A percentile compares a stretch with the other conserved stretches of the same genome.
These are phyloP conservation scores for Atrina japonica DNA, from an alignment of 2,888 invertebrate genomes.

Conservation along the genomic window DNA sequence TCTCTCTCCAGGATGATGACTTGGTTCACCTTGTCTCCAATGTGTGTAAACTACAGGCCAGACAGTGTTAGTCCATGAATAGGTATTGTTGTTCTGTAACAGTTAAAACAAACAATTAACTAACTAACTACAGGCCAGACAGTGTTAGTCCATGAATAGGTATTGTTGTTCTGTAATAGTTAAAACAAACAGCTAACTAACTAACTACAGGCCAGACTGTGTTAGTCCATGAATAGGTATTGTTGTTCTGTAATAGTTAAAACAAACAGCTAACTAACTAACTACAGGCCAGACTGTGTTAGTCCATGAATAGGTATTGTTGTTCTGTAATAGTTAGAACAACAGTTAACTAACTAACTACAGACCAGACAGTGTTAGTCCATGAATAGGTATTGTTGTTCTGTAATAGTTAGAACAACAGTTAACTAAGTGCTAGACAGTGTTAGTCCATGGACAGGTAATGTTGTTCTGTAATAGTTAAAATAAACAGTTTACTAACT, in stretches of 20 bases:
- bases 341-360: too few relatives aligned
- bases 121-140: conserved; percentile 64
- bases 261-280: too few relatives aligned
- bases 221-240: conserved; percentile 62
- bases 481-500: too few relatives aligned
- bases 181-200: too few relatives aligned
- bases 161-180: conserved; percentile 60
- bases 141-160: conserved; percentile 60
- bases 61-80: conserved; percentile 58
- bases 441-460: conserved; percentile 59
- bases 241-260: conserved; percentile 61
- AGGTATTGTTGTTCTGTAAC: conserved; percentile 57
- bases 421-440: conserved; percentile 61
- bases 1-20: conserved; percentile 48
- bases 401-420: too few relatives aligned
- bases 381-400: conserved; percentile 59
- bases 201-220: conserved; percentile 60
- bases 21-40: conserved; percentile 63
- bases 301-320: conserved; percentile 61
- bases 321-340: too few relatives aligned
- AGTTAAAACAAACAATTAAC: too few relatives aligned
- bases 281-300: conserved; percentile 62
- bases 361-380: conserved; percentile 63
- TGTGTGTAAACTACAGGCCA: conserved; percentile 67
- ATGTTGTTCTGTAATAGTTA: conserved; percentile 63